Conservation (phyloP, 53 echinoderm and acorn worm species). For the Holothuria leucospilota region DNA sequence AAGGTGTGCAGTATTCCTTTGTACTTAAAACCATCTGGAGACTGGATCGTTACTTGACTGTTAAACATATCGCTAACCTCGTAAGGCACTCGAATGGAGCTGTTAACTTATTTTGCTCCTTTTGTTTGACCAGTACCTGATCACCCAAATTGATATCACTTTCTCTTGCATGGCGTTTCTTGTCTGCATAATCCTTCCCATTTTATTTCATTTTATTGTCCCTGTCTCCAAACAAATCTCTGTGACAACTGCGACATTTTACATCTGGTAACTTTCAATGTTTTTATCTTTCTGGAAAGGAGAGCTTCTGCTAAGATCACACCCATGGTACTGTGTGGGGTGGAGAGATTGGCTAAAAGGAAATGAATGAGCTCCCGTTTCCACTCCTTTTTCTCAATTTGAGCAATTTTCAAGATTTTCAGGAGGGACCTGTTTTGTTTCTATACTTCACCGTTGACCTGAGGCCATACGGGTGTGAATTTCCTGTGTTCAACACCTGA, state of each 20-base stretch:
- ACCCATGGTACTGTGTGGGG: too few species aligned
- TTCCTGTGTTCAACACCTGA: conserved; percentile 51
- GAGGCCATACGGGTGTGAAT: conserved; percentile 65
- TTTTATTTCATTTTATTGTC: conserved; percentile 61
- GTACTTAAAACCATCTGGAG: conserved; percentile 63
- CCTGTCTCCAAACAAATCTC: conserved; percentile 38
- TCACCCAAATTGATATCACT: conserved; percentile 59
- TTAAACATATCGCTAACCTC: conserved; percentile 45
- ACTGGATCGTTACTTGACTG: conserved; percentile 52
- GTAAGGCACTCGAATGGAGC: conserved; percentile 57
- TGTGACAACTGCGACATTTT: not conserved
- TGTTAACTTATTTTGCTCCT: too few species aligned
- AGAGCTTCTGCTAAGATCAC: conserved; percentile 64
- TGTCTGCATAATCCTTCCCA: conserved; percentile 48
- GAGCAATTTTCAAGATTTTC: conserved; percentile 59
- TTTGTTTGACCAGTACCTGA: too few species aligned
- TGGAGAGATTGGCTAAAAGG: conserved; percentile 43
- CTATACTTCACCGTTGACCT: too few species aligned
- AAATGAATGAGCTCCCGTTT: conserved; percentile 35
- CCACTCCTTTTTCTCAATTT: conserved; percentile 53
- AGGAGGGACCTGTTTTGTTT: conserved; percentile 60
- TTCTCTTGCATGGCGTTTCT: conserved; percentile 34
- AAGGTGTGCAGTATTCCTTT: conserved; percentile 55
- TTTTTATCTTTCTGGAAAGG: conserved; percentile 53
- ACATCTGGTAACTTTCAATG: conserved; percentile 60